Evolutionary conservation across 2,888 invertebrate species (phyloP).

Genomic region (Cheilosia pagana): DNA sequence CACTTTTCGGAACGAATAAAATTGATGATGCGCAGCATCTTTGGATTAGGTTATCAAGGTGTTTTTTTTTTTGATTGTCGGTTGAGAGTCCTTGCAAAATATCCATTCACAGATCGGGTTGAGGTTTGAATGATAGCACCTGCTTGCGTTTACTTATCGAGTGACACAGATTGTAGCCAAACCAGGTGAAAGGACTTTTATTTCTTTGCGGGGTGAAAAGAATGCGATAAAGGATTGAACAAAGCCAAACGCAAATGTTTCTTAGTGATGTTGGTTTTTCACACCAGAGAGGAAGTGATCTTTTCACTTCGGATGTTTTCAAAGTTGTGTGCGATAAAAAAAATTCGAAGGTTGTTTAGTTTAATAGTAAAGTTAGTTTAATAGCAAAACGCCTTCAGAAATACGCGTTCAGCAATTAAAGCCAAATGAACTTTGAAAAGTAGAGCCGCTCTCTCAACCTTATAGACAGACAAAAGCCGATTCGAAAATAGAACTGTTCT

Average conservation of each 20-base stretch:
- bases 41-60: slow-evolving; percentile 12
- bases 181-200: slow-evolving; percentile 40
- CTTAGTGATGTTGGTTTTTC: slow-evolving; percentile 10
- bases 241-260: slow-evolving; percentile 37
- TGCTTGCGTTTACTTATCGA: slow-evolving; percentile 43
- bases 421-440: no score
- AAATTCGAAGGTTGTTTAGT: background rate
- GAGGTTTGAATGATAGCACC: slow-evolving; percentile 51
- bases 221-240: slow-evolving; percentile 18
- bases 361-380: background rate
- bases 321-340: background rate
- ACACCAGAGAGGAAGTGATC: slow-evolving; percentile 7
- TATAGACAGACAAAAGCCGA: no score
- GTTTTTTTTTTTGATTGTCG: slow-evolving; percentile 1
- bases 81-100: slow-evolving; percentile 33
- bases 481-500: no score
- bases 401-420: no score
- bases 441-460: no score
- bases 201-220: slow-evolving; percentile 5
- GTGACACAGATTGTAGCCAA: slow-evolving; percentile 41
- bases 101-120: slow-evolving; percentile 9
- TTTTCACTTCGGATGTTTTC: background rate
- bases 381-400: no score
- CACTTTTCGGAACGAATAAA: slow-evolving; percentile 29
- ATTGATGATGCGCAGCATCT: slow-evolving; percentile 27